phyloP scores from a whole-genome alignment of 2,113 vertebrate genomes.

The Lophotis ruficrista region DNA sequence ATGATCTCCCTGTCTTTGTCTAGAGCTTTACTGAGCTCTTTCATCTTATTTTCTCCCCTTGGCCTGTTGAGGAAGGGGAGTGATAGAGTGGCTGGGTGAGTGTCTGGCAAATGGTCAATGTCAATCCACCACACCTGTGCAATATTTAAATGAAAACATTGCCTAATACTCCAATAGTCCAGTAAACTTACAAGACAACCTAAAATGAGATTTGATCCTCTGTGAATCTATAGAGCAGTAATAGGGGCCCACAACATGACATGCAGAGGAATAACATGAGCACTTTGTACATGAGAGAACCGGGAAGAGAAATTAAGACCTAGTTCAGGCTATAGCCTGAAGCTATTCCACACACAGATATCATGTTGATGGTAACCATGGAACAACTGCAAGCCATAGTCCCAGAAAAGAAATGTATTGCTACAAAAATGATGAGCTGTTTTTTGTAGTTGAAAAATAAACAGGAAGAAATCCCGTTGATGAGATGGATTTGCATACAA shows the following conservation, averaged over 20 bases:
- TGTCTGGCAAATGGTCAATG: not conserved
- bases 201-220: not conserved
- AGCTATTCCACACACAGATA: not conserved
- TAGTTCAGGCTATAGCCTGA: not conserved
- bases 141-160: not conserved
- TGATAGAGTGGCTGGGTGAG: accelerated
- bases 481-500: not conserved
- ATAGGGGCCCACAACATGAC: not conserved
- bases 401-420: not conserved
- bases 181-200: not conserved
- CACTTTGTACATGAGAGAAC: not conserved
- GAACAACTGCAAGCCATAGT: not conserved
- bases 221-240: not conserved
- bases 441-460: not conserved
- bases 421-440: too few species aligned
- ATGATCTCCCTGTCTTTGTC: accelerated
- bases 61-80: not conserved
- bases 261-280: not conserved
- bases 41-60: not conserved
- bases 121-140: not conserved
- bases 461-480: not conserved
- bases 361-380: not conserved
- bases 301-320: not conserved
- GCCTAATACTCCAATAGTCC: not conserved
- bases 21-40: not conserved